phyloP scores from a whole-genome alignment of 2,888 invertebrate species.

The Catocala fraxini region DNA sequence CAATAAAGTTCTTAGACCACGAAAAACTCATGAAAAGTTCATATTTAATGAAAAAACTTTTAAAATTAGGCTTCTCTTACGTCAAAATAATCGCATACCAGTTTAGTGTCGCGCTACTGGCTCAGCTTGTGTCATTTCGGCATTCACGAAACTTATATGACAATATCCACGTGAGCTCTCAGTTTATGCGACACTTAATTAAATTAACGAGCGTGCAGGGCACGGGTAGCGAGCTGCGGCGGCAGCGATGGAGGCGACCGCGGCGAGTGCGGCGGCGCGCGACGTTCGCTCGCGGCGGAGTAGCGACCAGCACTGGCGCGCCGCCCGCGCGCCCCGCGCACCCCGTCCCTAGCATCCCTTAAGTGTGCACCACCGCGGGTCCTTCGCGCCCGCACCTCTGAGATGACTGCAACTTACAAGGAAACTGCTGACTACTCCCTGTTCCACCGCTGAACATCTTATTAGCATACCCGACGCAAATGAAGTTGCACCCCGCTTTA shows the following conservation, averaged over 20 bases:
- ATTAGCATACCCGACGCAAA: conserved; percentile 81
- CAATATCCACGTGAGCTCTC: conserved; percentile 72
- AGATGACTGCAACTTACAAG: conserved; percentile 67
- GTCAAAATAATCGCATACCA: conserved; percentile 69
- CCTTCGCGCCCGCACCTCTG: conserved; percentile 70
- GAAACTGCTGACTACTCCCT: conserved; percentile 75
- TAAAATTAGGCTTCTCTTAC: conserved; percentile 43
- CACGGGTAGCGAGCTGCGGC: conserved; percentile 39
- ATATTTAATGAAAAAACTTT: conserved; percentile 54
- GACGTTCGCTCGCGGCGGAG: conserved; percentile 78
- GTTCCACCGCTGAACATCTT: conserved; percentile 65
- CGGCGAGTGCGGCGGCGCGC: conserved; percentile 53
- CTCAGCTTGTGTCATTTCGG: conserved; percentile 63
- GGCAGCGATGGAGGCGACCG: conserved; percentile 53
- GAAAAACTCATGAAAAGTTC: conserved; percentile 41
- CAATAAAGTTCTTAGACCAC: conserved; percentile 35
- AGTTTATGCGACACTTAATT: conserved; percentile 82
- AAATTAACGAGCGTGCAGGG: conserved; percentile 69
- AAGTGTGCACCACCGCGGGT: conserved; percentile 59
- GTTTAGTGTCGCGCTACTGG: conserved; percentile 58
- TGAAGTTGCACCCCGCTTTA: conserved; percentile 69
- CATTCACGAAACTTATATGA: conserved; percentile 60
- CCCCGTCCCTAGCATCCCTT: conserved; percentile 70
- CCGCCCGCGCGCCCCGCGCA: conserved; percentile 68
- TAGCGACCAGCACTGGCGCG: conserved; percentile 78